Evolutionary conservation across 2,888 invertebrate species (phyloP).

Genomic region (Caenorhabditis zanzibari): DNA sequence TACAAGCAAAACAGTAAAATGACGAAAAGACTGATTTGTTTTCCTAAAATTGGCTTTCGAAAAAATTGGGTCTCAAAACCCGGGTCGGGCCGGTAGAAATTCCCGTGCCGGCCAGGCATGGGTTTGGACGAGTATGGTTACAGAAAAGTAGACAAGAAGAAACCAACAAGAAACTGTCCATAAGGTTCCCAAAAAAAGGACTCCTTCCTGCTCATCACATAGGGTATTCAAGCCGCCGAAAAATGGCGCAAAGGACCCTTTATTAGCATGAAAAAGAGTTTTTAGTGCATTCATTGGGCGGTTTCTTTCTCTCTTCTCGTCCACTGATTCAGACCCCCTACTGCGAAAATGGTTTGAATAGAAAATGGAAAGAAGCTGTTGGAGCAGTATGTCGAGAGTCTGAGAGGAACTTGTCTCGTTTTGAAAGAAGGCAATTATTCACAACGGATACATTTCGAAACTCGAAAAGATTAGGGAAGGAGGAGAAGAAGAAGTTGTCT

Average conservation of each 20-base stretch:
- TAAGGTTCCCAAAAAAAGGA: slow-evolving; percentile 11
- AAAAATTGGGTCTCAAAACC: no score
- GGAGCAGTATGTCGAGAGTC: slow-evolving; percentile 10
- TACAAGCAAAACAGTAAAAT: no score
- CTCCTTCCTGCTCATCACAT: neutral
- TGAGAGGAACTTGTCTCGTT: slow-evolving; percentile 28
- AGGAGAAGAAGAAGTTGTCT: slow-evolving; percentile 22
- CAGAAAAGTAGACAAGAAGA: no score
- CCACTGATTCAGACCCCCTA: slow-evolving; percentile 38
- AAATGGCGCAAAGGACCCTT: slow-evolving; percentile 7
- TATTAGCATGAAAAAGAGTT: slow-evolving; percentile 58
- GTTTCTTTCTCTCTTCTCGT: neutral
- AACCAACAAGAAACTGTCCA: no score
- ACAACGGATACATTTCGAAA: slow-evolving; percentile 62
- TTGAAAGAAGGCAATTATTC: slow-evolving; percentile 64
- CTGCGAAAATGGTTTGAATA: slow-evolving; percentile 63
- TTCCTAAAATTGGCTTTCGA: no score
- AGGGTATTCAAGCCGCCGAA: neutral
- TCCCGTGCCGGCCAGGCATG: no score
- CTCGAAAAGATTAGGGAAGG: slow-evolving; percentile 29
- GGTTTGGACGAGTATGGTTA: no score
- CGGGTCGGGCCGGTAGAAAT: no score
- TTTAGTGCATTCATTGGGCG: slow-evolving; percentile 38
- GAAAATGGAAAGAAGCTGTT: neutral
- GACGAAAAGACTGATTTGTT: no score